Conservation (phyloP, 2,797 vertebrate genomes). For the Hydrolagus colliei region DNA sequence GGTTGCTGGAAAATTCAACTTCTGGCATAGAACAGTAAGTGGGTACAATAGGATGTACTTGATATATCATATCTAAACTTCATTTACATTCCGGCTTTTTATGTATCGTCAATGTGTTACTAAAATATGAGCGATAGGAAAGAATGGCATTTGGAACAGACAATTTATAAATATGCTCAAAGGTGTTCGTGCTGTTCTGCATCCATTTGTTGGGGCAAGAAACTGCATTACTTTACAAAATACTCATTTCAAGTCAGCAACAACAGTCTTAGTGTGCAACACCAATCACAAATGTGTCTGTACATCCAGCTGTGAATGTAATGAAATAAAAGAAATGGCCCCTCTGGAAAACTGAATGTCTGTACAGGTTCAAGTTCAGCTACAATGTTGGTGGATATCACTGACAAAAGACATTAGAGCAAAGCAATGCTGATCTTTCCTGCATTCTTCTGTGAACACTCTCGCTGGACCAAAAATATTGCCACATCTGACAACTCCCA, state of each 20-base stretch:
- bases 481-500: background rate
- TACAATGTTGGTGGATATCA: background rate
- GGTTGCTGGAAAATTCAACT: no score
- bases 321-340: background rate
- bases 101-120: background rate
- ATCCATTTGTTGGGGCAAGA: background rate
- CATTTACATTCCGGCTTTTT: background rate
- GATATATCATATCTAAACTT: background rate
- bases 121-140: background rate
- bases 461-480: background rate
- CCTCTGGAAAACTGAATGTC: background rate
- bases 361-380: background rate
- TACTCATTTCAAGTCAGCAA: background rate
- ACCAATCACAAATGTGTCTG: slow-evolving; percentile 23
- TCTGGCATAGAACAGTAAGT: background rate
- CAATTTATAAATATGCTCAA: background rate
- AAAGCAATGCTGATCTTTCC: background rate
- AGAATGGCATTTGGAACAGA: background rate
- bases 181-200: background rate
- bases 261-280: background rate
- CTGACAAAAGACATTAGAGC: background rate
- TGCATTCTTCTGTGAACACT: background rate
- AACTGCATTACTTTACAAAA: background rate
- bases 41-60: background rate
- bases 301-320: slow-evolving; percentile 21